These are phyloP conservation scores for Sphaerodactylus townsendi DNA, from an alignment of 2,113 vertebrate genomes.

Conservation along the genomic window DNA sequence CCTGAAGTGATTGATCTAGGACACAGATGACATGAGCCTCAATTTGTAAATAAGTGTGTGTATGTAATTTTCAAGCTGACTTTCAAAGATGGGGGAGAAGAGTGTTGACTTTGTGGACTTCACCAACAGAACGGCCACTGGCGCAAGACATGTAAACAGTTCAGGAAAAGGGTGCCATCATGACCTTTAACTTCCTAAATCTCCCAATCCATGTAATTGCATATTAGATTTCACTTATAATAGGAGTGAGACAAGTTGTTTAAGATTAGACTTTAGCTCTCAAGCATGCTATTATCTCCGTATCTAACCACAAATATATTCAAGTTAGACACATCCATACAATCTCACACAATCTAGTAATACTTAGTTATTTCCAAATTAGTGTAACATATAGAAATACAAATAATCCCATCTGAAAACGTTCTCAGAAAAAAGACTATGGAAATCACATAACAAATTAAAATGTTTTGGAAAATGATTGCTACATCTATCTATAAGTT, in stretches of 20 bases:
- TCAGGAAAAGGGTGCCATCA: background rate
- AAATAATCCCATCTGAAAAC: background rate
- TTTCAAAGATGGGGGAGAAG: background rate
- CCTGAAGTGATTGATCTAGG: background rate
- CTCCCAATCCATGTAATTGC: background rate
- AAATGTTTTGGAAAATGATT: background rate
- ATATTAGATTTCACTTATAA: background rate
- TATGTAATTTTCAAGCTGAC: background rate
- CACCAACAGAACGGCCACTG: background rate
- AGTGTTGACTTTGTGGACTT: background rate
- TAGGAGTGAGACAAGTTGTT: background rate
- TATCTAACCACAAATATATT: background rate
- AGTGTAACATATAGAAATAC: background rate
- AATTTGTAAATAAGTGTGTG: background rate
- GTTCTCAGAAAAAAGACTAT: background rate
- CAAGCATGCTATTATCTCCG: accelerated
- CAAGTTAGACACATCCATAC: slow-evolving; percentile 2
- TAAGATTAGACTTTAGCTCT: background rate
- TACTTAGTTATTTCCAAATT: background rate
- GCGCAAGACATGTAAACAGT: background rate
- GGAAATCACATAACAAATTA: background rate
- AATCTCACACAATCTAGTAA: background rate
- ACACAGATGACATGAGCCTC: background rate
- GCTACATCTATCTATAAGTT: background rate
- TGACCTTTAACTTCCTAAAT: background rate